Percentiles rank a stretch among this genome's conserved stretches.
phyloP scores from a whole-genome alignment of 2,888 invertebrate species.

The Andricus quercusramuli region DNA sequence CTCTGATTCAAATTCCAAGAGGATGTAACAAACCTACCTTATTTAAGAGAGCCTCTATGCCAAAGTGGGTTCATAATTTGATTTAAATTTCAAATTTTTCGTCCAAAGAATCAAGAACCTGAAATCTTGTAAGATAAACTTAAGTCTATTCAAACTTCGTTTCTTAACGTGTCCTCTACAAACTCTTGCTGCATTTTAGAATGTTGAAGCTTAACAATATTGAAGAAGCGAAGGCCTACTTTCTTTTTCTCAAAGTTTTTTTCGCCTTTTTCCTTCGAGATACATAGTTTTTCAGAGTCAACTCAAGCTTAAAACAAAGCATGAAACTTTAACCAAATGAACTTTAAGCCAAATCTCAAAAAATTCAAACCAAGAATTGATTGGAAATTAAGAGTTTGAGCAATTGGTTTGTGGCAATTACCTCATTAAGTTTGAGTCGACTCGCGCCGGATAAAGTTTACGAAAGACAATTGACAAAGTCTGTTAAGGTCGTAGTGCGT shows the following conservation, averaged over 20 bases:
- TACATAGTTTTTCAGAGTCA: neutral
- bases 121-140: neutral
- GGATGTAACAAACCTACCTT: conserved; percentile 47
- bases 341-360: neutral
- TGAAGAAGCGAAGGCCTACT: neutral
- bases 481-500: conserved; percentile 31
- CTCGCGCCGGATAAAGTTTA: conserved; percentile 20
- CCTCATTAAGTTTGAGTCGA: conserved; percentile 1
- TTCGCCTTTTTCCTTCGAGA: neutral
- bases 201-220: neutral
- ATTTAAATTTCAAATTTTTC: too few species aligned
- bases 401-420: neutral
- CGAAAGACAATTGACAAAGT: conserved; percentile 4
- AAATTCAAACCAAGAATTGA: neutral
- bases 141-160: neutral
- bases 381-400: neutral
- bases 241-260: neutral
- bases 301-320: conserved; percentile 7
- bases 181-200: neutral
- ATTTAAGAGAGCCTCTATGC: conserved; percentile 49
- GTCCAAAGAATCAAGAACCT: neutral
- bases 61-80: conserved; percentile 45
- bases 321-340: neutral
- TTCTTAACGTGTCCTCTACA: neutral
- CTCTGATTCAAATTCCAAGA: neutral